These are phyloP conservation scores for Chiroxiphia lanceolata DNA, from an alignment of 2,797 vertebrate genomes.

Conservation along the genomic window DNA sequence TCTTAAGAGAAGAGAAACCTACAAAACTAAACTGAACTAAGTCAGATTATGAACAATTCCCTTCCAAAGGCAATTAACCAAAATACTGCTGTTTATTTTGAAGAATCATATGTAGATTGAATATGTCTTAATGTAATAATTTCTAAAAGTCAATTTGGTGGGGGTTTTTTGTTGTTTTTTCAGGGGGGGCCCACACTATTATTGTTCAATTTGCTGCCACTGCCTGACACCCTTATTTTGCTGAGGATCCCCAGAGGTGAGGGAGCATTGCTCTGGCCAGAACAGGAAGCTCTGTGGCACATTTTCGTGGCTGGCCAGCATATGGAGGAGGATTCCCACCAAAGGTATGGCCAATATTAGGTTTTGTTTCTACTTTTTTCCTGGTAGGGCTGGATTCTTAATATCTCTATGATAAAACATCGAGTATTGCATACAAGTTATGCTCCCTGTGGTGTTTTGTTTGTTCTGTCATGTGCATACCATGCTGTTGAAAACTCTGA, in stretches of 20 bases:
- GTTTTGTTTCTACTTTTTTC: background rate
- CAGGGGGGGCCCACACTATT: background rate
- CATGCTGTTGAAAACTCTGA: background rate
- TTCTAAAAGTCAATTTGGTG: background rate
- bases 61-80: background rate
- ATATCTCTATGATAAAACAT: background rate
- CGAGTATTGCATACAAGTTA: background rate
- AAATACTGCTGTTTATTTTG: background rate
- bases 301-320: conserved; percentile 18
- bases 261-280: conserved; percentile 1
- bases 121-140: background rate
- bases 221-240: background rate
- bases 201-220: background rate
- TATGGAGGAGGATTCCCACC: conserved; percentile 5
- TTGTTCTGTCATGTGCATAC: background rate
- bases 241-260: conserved; percentile 39
- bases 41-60: background rate
- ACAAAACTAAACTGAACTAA: background rate
- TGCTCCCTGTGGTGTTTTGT: background rate
- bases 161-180: background rate
- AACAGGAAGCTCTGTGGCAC: background rate
- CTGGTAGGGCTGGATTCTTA: background rate
- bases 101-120: background rate
- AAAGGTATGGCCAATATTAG: background rate
- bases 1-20: background rate